Base-by-base conservation (phyloP, 2,888 invertebrate genomes). In the Stictocephala bisonia region DNA sequence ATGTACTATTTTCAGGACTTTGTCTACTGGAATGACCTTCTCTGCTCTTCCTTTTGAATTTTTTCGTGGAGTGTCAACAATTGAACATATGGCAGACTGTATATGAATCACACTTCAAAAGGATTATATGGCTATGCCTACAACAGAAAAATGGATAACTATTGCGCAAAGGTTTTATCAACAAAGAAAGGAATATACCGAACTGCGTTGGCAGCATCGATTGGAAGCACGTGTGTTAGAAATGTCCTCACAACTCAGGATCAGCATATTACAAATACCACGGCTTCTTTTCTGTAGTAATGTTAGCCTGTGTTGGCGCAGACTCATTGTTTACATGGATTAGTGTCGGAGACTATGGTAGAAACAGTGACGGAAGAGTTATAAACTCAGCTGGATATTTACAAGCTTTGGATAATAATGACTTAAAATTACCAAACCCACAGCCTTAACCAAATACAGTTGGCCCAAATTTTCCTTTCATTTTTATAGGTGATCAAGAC, bases 401-500 rank as follows among this genome's bases (percentile, higher is more conserved):
- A 2, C 20, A 67, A 67, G 67, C 48, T 67, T 13, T 48, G 15
- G 44, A 67, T n/a, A 67, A 24, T 7, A 67, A 67, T 48, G 48
- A 41, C 3, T 20, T 67, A 11, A 67, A 22, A 3, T 7, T 67
- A 3, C 67, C 44, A 26, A n/a, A 48, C 6, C 67, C 48, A 24
- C 18, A 67, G 22, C n/a, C n/a, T 22, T 24, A 48, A 24, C 48
- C 67, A 67, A 48, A 48, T 26, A 67, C 67, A 3, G 15, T 44
- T 15, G 58, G 26, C 58, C 48, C 48, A 67, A 22, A 22, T 3
- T 67, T 48, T 22, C 67, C 48, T n/a, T 41, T 67, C n/a, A n/a
- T n/a, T 15, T 67, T 67, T n/a, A 48, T 48, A n/a, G 67, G 67
- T 24, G 67, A 67, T 44, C 24, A 67, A 67, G 67, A 18, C 24